Evolutionary conservation across 2,113 vertebrate genomes (phyloP), one percentile per base, ranked within the genome.

Genomic region (Peromyscus maniculatus): DNA sequence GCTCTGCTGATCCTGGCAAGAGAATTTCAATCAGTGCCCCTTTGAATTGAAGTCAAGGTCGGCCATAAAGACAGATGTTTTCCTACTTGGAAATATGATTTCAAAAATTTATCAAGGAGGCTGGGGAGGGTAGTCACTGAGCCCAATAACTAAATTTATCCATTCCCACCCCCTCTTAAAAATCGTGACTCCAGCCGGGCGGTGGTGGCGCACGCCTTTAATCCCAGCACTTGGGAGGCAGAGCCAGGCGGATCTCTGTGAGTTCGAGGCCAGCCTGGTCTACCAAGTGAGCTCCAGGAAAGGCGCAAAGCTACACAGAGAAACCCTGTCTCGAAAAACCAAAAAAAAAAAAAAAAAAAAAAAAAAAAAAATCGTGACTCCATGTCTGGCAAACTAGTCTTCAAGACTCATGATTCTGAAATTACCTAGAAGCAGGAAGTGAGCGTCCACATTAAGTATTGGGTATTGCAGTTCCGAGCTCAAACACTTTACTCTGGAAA

Each of bases 71-170:
- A 57, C 64, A 82, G 74, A 90, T 88, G 39, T 83, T 93, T 97
- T 80, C 71, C 77, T 28, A 3, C 17, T 96, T 82, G 97, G 89
- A 96, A 97, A 86, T 9, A 4, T n/a, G 71, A 83, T 16, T 93
- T 92, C 46, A 94, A 39, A 74, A 91, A 74, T 88, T 57, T 91
- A 82, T 24, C 13, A 33, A 87, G 90, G 71, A 64, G n/a, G 7
- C n/a, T 0, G 15, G n/a, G 43, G 67, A 92, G 78, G n/a, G 24
- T 52, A 74, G 55, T 78, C 39, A 36, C 43, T 79, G 52, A 90
- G 64, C 84, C 79, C 67, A 86, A 49, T 19, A 39, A n/a, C 31
- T 10, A 59, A 31, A 59, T 93, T 74, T 88, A 21, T 91, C 94
- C 4, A 67, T 89, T 77, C 67, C 87, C 89, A 57, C 92, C 66